phyloP scores from a whole-genome alignment of 2,888 invertebrate genomes.

The Nezara viridula region DNA sequence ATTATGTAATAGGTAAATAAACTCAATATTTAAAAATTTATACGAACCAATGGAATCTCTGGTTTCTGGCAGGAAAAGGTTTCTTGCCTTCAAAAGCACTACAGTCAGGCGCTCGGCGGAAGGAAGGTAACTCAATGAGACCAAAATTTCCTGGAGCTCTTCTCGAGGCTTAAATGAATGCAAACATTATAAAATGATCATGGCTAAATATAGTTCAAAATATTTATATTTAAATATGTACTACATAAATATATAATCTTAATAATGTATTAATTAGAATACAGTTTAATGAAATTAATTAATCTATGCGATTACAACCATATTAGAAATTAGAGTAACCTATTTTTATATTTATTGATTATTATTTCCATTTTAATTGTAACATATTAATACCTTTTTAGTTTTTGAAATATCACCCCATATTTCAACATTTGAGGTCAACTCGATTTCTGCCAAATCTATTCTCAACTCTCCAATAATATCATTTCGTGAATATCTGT shows the following conservation, averaged over 20 bases:
- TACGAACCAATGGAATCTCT: conserved; percentile 75
- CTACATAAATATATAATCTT: no score
- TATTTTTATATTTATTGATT: neutral
- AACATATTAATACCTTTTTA: conserved; percentile 76
- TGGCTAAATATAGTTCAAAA: neutral
- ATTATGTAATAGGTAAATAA: neutral
- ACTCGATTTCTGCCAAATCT: conserved; percentile 82
- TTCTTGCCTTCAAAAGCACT: conserved; percentile 73
- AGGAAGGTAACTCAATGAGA: conserved; percentile 73
- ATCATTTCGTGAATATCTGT: conserved; percentile 88
- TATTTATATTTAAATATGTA: neutral
- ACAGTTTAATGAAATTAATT: no score
- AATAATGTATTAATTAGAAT: no score
- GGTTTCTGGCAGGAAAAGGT: conserved; percentile 69
- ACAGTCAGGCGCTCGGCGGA: conserved; percentile 75
- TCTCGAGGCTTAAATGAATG: conserved; percentile 65
- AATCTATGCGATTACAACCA: no score
- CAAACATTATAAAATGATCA: neutral
- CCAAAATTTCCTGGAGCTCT: conserved; percentile 73
- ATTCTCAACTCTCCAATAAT: conserved; percentile 88
- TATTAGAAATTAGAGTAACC: no score
- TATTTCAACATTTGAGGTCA: conserved; percentile 83
- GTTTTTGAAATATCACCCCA: conserved; percentile 90
- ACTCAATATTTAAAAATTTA: no score
- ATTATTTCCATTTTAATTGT: neutral